These are phyloP conservation scores for Panzeria rudis DNA, from an alignment of 2,888 invertebrate genomes.

Conservation along the genomic window DNA sequence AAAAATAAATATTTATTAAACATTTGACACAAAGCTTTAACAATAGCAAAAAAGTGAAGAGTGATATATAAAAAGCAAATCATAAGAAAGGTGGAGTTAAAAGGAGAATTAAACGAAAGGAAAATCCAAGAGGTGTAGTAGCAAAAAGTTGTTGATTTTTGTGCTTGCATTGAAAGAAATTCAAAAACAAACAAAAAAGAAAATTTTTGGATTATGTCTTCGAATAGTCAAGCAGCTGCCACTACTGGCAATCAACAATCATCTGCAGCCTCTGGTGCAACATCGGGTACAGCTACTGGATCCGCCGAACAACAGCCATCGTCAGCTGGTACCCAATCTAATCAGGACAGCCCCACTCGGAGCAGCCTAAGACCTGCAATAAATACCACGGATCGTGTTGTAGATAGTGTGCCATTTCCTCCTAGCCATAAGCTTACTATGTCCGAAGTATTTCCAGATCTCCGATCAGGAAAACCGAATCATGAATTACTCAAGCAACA, in stretches of 20 bases:
- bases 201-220: conserved; percentile 77
- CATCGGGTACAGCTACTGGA: conserved; percentile 61
- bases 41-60: conserved; percentile 39
- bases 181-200: neutral
- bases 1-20: conserved; percentile 51
- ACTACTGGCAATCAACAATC: conserved; percentile 75
- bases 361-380: conserved; percentile 74
- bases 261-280: conserved; percentile 39
- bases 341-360: conserved; percentile 75
- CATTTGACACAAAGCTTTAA: conserved; percentile 57
- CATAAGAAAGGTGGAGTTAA: conserved; percentile 51
- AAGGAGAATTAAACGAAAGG: conserved; percentile 38
- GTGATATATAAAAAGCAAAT: conserved; percentile 46
- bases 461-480: conserved; percentile 95
- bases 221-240: conserved; percentile 81
- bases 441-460: conserved; percentile 96
- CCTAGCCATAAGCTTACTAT: conserved; percentile 97
- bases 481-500: conserved; percentile 99
- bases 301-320: conserved; percentile 59
- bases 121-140: conserved; percentile 52
- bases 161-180: conserved; percentile 19
- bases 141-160: conserved; percentile 56
- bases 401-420: conserved; percentile 95
- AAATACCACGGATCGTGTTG: conserved; percentile 77
- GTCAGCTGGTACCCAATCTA: conserved; percentile 59